Conservation (phyloP, 2,888 invertebrate species). For the Andrena camellia region DNA sequence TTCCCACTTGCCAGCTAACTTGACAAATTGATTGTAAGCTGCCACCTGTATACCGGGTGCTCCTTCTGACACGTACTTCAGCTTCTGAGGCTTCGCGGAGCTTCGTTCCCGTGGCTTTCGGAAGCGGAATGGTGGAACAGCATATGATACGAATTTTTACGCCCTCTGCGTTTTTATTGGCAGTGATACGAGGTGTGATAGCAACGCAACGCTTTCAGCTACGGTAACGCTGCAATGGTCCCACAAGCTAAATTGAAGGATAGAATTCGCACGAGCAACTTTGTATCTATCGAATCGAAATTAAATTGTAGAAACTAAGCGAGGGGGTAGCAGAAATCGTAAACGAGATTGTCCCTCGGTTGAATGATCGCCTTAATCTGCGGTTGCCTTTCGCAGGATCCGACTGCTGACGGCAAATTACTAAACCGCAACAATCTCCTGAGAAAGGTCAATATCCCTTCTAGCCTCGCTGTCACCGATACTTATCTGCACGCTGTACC, state of each 20-base stretch:
- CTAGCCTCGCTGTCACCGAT: constrained; percentile 38
- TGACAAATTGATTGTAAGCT: constrained; percentile 1
- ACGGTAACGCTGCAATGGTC: too few relatives aligned
- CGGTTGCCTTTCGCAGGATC: neutral
- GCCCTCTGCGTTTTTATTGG: too few relatives aligned
- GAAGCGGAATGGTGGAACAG: neutral
- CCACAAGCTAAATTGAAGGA: too few relatives aligned
- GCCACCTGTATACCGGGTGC: neutral
- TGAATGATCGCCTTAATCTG: constrained; percentile 34
- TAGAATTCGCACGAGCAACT: too few relatives aligned
- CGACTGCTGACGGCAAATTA: constrained; percentile 27
- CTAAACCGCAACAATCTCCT: constrained; percentile 52
- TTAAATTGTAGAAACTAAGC: neutral
- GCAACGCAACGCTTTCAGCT: too few relatives aligned
- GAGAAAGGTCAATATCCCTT: constrained; percentile 55
- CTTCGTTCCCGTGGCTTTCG: neutral
- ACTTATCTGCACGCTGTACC: constrained; percentile 1
- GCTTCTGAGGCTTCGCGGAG: neutral
- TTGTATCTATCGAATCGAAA: neutral
- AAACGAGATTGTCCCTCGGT: constrained; percentile 14
- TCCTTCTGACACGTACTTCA: neutral
- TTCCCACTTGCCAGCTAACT: constrained; percentile 3
- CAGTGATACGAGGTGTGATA: too few relatives aligned
- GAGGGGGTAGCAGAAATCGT: constrained; percentile 29
- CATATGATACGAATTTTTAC: too few relatives aligned